Evolutionary conservation across 2,113 vertebrate species (phyloP).

Genomic region (Labeo catla): DNA sequence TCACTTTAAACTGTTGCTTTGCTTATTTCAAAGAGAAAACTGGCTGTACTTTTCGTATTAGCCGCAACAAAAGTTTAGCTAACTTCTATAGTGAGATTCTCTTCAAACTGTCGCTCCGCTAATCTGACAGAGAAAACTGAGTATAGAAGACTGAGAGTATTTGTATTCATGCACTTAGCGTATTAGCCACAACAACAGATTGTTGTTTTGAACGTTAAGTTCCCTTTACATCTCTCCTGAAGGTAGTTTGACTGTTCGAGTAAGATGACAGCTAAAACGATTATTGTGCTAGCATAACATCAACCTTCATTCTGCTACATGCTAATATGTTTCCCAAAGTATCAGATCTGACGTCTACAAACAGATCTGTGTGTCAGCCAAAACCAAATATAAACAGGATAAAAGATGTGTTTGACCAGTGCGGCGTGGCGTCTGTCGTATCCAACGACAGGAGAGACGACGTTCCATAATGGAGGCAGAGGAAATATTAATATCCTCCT

Average conservation of each 20-base stretch:
- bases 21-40: not conserved
- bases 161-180: not conserved
- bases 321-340: not conserved
- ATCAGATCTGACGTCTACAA: not conserved
- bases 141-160: not conserved
- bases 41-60: not conserved
- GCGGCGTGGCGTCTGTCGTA: not conserved
- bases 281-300: not conserved
- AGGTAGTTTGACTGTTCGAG: not conserved
- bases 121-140: not conserved
- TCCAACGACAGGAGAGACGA: slow-evolving; percentile 6
- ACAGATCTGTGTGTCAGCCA: not conserved
- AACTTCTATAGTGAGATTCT: not conserved
- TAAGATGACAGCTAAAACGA: not conserved
- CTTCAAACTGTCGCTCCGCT: not conserved
- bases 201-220: not conserved
- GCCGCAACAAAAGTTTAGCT: not conserved
- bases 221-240: not conserved
- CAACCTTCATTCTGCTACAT: not conserved
- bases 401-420: slow-evolving; percentile 2
- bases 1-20: not conserved
- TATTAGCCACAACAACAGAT: not conserved
- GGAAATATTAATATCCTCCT: slow-evolving; percentile 67
- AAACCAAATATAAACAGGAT: not conserved
- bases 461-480: slow-evolving; percentile 64